Percentiles rank a stretch among this genome's conserved stretches.
Conservation (phyloP, 2,888 invertebrate species). For the Papilio elwesi region DNA sequence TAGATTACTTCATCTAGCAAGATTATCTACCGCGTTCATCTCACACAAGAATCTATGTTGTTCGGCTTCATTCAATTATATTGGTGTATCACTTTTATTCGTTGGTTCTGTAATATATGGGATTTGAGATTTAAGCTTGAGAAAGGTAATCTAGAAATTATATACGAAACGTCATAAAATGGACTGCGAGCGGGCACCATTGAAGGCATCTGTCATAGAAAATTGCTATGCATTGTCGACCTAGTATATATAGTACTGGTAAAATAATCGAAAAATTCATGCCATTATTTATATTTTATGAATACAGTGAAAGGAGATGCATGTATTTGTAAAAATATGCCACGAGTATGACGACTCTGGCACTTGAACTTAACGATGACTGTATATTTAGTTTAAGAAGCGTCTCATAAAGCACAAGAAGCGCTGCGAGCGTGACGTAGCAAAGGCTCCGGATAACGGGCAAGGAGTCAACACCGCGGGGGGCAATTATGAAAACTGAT, state of each 20-base stretch:
- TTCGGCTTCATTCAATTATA: constrained; percentile 21
- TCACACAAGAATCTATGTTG: constrained; percentile 7
- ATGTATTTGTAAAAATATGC: no score
- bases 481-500: constrained; percentile 30
- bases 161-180: background rate
- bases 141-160: background rate
- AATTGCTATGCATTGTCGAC: no score
- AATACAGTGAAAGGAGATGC: no score
- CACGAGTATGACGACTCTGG: no score
- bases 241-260: no score
- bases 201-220: no score
- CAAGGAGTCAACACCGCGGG: constrained; percentile 25
- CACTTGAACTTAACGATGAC: background rate
- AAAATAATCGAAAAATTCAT: no score
- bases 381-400: constrained; percentile 1
- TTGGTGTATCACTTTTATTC: constrained; percentile 1
- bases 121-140: background rate
- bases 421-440: background rate
- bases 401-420: constrained; percentile 16
- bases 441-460: constrained; percentile 17
- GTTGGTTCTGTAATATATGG: background rate
- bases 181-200: no score
- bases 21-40: constrained; percentile 25
- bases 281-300: no score
- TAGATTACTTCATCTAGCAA: constrained; percentile 28